These are phyloP conservation scores for Amphipyra tragopoginis DNA, from an alignment of 2,888 invertebrate species.

Conservation along the genomic window DNA sequence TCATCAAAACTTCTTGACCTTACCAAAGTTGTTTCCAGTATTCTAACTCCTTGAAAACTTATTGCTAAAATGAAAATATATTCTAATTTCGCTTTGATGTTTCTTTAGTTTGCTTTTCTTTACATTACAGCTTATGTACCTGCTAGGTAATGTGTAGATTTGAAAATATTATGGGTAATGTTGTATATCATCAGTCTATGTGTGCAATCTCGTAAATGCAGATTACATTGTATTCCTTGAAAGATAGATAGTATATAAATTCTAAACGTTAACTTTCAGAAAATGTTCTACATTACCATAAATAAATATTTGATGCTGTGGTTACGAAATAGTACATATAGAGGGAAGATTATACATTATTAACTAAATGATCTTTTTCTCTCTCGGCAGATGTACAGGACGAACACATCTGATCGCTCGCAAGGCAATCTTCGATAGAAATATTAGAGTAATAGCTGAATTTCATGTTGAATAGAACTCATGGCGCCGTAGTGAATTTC, in stretches of 20 bases:
- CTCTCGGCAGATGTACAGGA: conserved; percentile 93
- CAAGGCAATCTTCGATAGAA: conserved; percentile 76
- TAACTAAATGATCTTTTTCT: conserved; percentile 89
- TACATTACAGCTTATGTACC: conserved; percentile 48
- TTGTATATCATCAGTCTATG: conserved; percentile 43
- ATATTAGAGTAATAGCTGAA: conserved; percentile 61
- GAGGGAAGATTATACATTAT: conserved; percentile 40
- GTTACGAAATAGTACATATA: conserved; percentile 49
- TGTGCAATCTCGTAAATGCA: conserved; percentile 47
- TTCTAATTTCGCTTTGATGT: conserved; percentile 51
- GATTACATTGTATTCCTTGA: not conserved
- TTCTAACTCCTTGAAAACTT: conserved; percentile 33
- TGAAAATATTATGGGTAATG: conserved; percentile 39
- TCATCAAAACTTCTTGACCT: conserved; percentile 34
- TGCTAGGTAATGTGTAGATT: conserved; percentile 50
- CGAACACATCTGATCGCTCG: conserved; percentile 91
- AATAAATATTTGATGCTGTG: conserved; percentile 16
- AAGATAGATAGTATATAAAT: not conserved
- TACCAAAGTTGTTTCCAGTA: conserved; percentile 31
- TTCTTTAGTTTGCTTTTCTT: conserved; percentile 55
- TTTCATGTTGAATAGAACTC: conserved; percentile 65
- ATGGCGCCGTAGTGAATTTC: conserved; percentile 67
- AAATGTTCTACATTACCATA: not conserved
- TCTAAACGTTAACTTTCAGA: not conserved
- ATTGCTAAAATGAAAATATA: conserved; percentile 32